Evolutionary conservation across 2,113 vertebrate genomes (phyloP), one percentile per base, ranked within the genome.

Genomic region (human): DNA sequence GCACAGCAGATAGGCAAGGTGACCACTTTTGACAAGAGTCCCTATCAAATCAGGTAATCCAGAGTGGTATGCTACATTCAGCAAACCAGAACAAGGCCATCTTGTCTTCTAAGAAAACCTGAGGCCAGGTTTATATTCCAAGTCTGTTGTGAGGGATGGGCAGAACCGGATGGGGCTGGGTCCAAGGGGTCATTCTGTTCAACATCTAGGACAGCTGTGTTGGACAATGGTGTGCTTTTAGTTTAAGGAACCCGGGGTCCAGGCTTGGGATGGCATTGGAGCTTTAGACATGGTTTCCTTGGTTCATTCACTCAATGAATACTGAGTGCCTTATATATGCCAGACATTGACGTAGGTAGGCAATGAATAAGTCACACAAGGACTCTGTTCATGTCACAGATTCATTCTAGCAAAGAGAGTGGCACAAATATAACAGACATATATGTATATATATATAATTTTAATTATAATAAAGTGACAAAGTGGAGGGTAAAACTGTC

Each of bases 11-110:
- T 72, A 94, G 87, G 76, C 68, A 86, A 93, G 93, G 97, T 93
- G 96, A 3, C 0, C 86, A 97, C 97, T 97, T 98, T 96, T 96
- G 97, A 96, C 76, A 93, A 96, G 92, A 90, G 88, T 64, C 12
- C 25, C 9, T 40, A 85, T 79, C 52, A 90, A 81, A 81, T 9
- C 38, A 84, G 0, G 79, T 84, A 96, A 97, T 93, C 72, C 23
- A 43, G 95, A 96, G 89, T 92, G 43, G 82, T 38, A 1, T 3
- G 1, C 52, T 11, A 0, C 8, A 2, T 20, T 66, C 16, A 10
- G 70, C 30, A 52, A 38, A 40, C 40, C 45, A n/a, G 72, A 90
- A 6, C 12, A 35, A 50, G 70, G 73, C 40, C 23, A 17, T 75
- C 32, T n/a, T 8, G 13, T 83, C 35, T n/a, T 1, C 79, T 1